Percentiles rank a stretch among this genome's conserved stretches.
Evolutionary conservation across 2,797 vertebrate genomes (phyloP).

Genomic region (Malurus leucopterus): DNA sequence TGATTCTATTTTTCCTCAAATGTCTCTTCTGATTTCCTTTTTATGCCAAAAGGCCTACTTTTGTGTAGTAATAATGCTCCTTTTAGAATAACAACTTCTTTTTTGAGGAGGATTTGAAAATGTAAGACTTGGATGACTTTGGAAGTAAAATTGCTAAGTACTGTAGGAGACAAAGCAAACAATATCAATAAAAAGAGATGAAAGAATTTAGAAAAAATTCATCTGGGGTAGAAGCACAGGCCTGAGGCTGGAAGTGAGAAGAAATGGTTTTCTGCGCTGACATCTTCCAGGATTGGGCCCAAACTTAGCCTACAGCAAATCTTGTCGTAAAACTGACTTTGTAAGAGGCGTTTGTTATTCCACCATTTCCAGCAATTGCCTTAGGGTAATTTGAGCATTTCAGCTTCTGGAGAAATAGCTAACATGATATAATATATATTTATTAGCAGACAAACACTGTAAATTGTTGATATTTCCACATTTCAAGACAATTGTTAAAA

Average conservation of each 20-base stretch:
- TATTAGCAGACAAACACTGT: conserved; percentile 29
- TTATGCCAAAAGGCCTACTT: not conserved
- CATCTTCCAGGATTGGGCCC: not conserved
- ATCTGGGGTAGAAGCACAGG: rapidly evolving
- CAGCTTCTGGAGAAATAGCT: conserved; percentile 15
- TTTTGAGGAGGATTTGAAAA: not conserved
- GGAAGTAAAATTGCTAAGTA: not conserved
- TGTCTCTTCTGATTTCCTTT: not conserved
- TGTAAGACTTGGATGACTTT: not conserved
- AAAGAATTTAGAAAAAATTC: not conserved
- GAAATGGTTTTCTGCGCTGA: not conserved
- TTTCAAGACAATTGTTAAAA: conserved; percentile 48
- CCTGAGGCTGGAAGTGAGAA: not conserved
- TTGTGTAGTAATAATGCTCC: not conserved
- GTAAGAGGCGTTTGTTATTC: not conserved
- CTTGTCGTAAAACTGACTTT: not conserved
- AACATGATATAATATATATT: conserved; percentile 44
- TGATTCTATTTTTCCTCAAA: not conserved
- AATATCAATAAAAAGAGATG: not conserved
- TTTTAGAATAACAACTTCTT: not conserved
- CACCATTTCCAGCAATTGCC: not conserved
- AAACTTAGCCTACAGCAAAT: not conserved
- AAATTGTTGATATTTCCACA: conserved; percentile 42
- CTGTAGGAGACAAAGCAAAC: not conserved
- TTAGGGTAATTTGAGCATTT: not conserved